These are phyloP conservation scores for Philaethria dido DNA, from an alignment of 2,888 invertebrate species.

Conservation along the genomic window DNA sequence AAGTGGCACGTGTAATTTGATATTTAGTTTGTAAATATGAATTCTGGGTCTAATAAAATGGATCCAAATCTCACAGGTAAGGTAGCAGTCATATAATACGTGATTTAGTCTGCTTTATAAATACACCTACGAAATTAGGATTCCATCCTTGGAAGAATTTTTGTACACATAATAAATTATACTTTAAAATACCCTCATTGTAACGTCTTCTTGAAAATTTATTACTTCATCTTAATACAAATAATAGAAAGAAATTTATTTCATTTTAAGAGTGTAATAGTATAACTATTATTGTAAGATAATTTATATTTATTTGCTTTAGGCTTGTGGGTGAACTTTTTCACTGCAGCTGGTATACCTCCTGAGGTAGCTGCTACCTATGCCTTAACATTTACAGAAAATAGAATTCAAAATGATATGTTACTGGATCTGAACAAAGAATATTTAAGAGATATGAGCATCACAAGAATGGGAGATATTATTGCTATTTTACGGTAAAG, in stretches of 20 bases:
- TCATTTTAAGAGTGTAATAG: no score
- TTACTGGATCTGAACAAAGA: conserved; percentile 93
- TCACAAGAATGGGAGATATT: conserved; percentile 88
- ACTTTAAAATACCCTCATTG: neutral
- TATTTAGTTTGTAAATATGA: conserved; percentile 46
- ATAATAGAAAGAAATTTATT: no score
- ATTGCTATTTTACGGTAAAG: conserved; percentile 87
- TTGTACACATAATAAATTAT: neutral
- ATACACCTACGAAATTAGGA: conserved; percentile 14
- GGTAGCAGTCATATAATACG: conserved; percentile 34
- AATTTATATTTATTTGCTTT: conserved; percentile 30
- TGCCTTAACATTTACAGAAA: conserved; percentile 93
- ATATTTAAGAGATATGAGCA: conserved; percentile 94
- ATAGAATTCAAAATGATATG: conserved; percentile 94
- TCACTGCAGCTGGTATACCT: conserved; percentile 93
- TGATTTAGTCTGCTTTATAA: conserved; percentile 1
- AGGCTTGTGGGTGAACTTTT: conserved; percentile 94
- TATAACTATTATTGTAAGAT: no score
- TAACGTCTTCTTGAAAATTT: neutral
- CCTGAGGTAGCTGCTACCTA: conserved; percentile 91
- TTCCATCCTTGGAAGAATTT: neutral
- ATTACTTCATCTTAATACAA: neutral
- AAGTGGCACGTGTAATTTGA: conserved; percentile 35
- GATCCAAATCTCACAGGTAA: conserved; percentile 69
- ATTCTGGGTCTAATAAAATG: conserved; percentile 56